A percentile compares a stretch with the other conserved stretches of the same genome.
phyloP scores from a whole-genome alignment of 2,888 invertebrate genomes.

The Gnatocerus cornutus region DNA sequence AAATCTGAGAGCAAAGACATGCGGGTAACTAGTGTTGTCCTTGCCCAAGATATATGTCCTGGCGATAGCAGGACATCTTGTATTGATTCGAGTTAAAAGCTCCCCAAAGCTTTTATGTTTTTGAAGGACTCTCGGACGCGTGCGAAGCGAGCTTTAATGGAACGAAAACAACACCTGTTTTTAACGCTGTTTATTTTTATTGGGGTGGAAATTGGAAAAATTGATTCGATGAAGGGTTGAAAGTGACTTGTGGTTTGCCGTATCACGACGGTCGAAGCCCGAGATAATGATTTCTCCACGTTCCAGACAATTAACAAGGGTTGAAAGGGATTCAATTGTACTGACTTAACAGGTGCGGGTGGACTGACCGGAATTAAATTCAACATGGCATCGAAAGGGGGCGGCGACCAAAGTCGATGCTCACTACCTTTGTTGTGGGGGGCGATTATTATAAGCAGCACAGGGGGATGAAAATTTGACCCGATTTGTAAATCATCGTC shows the following conservation, averaged over 20 bases:
- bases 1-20: conserved; percentile 63
- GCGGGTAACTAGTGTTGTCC: conserved; percentile 67
- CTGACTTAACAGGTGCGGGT: conserved; percentile 71
- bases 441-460: background rate
- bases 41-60: conserved; percentile 68
- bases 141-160: conserved; percentile 48
- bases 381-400: conserved; percentile 63
- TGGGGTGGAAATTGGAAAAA: conserved; percentile 18
- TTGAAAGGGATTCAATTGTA: conserved; percentile 71
- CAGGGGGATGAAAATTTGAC: background rate
- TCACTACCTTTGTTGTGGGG: background rate
- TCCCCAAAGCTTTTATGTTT: conserved; percentile 58
- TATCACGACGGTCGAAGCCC: conserved; percentile 65
- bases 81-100: conserved; percentile 70
- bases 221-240: conserved; percentile 39
- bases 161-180: conserved; percentile 51
- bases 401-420: conserved; percentile 46
- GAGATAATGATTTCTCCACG: conserved; percentile 70
- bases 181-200: conserved; percentile 41
- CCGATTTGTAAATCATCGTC: background rate
- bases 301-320: conserved; percentile 72
- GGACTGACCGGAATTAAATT: conserved; percentile 68
- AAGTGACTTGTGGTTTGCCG: conserved; percentile 68
- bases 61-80: conserved; percentile 67
- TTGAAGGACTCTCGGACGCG: conserved; percentile 55